Conservation (phyloP, 2,113 vertebrate genomes). For the Leptodactylus fuscus region DNA sequence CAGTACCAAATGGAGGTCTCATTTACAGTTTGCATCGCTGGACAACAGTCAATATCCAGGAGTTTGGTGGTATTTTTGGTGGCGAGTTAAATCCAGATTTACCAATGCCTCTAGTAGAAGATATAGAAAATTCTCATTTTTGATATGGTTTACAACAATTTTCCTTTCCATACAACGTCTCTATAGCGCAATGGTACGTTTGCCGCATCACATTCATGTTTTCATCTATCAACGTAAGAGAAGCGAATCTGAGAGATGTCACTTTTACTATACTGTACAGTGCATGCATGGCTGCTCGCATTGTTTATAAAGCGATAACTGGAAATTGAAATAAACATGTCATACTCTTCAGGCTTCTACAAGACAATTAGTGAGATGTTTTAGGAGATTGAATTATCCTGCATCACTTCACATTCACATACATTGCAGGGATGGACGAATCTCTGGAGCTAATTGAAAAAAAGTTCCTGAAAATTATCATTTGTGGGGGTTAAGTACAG, state of each 20-base stretch:
- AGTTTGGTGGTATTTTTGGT: no score
- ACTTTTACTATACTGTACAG: background rate
- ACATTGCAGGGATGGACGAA: background rate
- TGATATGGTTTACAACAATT: background rate
- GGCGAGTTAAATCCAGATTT: no score
- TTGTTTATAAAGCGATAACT: conserved; percentile 30
- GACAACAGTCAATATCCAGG: no score
- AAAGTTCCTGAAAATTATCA: background rate
- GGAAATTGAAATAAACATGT: conserved; percentile 28
- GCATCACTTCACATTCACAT: conserved; percentile 21
- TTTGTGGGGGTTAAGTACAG: background rate
- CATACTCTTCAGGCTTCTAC: conserved; percentile 35
- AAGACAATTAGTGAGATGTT: conserved; percentile 46
- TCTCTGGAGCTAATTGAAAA: background rate
- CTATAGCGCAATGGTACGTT: background rate
- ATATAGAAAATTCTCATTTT: no score
- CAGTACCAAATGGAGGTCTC: no score
- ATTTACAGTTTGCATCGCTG: no score
- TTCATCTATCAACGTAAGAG: conserved; percentile 7
- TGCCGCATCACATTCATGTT: background rate
- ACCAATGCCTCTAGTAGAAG: no score
- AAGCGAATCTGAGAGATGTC: conserved; percentile 11
- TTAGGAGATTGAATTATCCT: conserved; percentile 39
- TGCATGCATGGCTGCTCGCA: conserved; percentile 6
- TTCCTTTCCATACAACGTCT: background rate